phyloP scores from a whole-genome alignment of 2,797 vertebrate genomes.

The Phrynocephalus forsythii region DNA sequence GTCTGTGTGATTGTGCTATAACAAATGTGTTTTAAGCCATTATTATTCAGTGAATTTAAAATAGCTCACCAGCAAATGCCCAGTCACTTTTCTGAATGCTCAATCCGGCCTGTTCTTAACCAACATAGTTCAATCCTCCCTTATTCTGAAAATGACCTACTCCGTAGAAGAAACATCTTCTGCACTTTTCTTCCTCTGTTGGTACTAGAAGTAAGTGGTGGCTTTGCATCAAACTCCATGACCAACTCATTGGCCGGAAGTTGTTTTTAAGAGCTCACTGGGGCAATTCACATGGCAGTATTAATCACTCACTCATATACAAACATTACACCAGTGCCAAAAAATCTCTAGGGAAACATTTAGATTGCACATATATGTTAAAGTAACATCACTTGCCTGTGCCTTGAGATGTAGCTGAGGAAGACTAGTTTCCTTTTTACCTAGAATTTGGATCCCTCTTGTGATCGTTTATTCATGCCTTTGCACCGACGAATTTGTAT shows the following conservation, averaged over 20 bases:
- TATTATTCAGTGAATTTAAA: not conserved
- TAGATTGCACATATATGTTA: not conserved
- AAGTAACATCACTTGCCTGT: not conserved
- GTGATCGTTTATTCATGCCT: conserved; percentile 4
- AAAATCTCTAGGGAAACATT: not conserved
- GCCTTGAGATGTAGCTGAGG: not conserved
- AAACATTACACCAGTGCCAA: conserved; percentile 15
- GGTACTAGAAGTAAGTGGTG: not conserved
- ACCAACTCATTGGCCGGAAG: not conserved
- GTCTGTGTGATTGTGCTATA: not conserved
- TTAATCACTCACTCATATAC: not conserved
- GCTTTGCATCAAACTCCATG: not conserved
- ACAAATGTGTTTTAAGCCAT: not conserved
- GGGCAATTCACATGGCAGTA: conserved; percentile 6
- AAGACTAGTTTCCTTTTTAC: not conserved
- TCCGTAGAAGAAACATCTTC: not conserved
- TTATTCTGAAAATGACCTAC: not conserved
- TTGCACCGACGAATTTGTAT: not conserved
- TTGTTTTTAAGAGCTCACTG: conserved; percentile 16
- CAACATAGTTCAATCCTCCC: not conserved
- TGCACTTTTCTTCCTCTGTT: not conserved
- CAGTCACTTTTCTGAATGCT: not conserved
- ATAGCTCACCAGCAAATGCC: not conserved
- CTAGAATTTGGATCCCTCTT: not conserved
- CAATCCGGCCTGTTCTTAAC: not conserved